Base-by-base conservation (phyloP, 2,888 invertebrate species). In the Deilephila elpenor region DNA sequence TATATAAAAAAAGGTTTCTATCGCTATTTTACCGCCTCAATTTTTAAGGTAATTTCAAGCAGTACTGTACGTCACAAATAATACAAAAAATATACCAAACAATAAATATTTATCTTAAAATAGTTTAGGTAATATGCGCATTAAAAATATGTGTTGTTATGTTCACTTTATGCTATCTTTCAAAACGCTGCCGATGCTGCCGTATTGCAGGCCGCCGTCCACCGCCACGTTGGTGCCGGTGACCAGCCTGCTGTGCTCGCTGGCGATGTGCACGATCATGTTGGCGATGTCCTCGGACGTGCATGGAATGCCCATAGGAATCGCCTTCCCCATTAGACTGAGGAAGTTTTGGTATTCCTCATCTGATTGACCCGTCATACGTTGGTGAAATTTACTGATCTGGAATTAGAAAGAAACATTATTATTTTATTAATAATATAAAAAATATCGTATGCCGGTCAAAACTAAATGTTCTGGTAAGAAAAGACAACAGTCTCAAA, bases 231-330 rank as follows among this genome's bases (percentile, higher is more conserved):
- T 59, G 6, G 80, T 96, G 0, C 98, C 98, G 1, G 98, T 99
- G 51, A 97, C 97, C 85, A 97, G 97, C 75, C 97, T 96, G 19
- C 97, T 96, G 77, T 96, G 95, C 71, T 97, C 96, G 73, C 97
- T 97, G 11, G 98, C 98, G 71, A 99, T 93, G 88, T 98, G 98
- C 7, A 96, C 96, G 75, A 99, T 98, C 3, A 97, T 95, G 73
- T 95, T 95, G 0, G 98, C 98, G 3, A 98, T 97, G 92, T 98
- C 98, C 3, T 95, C 94, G 0, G 78, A 78, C 14, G 61, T 19
- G 70, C 86, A 85, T 29, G 62, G 79, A 37, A 72, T 70, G 0
- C 83, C 79, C 84, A 86, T 77, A 0, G 86, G 86, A 14, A 84
- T 73, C 14, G 11, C 14, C 3, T 44, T 6, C 20, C 74, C 74